A percentile compares a stretch with the other conserved stretches of the same genome.
Conservation (phyloP, 2,797 vertebrate genomes). For the Epinephelus coioides region DNA sequence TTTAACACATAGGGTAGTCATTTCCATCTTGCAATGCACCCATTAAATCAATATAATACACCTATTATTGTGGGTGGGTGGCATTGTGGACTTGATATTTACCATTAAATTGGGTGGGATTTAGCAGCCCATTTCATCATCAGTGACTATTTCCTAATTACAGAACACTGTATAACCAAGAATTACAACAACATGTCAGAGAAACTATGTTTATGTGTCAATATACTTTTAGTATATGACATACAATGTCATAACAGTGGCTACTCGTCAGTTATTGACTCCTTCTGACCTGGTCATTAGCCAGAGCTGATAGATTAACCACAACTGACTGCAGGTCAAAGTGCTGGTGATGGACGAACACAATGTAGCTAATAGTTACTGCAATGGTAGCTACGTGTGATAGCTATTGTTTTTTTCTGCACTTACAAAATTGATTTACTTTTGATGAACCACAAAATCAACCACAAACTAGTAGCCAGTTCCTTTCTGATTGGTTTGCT, state of each 20-base stretch:
- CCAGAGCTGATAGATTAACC: conserved; percentile 51
- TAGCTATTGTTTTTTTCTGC: neutral
- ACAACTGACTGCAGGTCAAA: conserved; percentile 49
- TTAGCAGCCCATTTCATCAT: conserved; percentile 26
- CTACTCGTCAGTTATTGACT: conserved; percentile 48
- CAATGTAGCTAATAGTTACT: conserved; percentile 39
- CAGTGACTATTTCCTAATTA: conserved; percentile 20
- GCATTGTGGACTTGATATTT: conserved; percentile 5
- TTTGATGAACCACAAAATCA: neutral
- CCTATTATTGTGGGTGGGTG: conserved; percentile 15
- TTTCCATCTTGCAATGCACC: conserved; percentile 31
- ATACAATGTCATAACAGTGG: conserved; percentile 27
- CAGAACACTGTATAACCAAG: neutral
- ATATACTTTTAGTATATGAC: conserved; percentile 14
- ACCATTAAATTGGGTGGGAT: conserved; percentile 10
- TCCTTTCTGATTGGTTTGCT: neutral
- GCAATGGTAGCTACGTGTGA: neutral
- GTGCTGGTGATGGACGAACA: conserved; percentile 42
- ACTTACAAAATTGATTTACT: conserved; percentile 1
- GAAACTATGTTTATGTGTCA: conserved; percentile 25
- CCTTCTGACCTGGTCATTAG: conserved; percentile 45
- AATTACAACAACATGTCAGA: conserved; percentile 16
- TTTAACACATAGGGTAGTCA: conserved; percentile 26
- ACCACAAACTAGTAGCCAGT: neutral
- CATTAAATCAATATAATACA: conserved; percentile 45